Conservation (phyloP, 2,113 vertebrate species). For the Ascaphus truei region DNA sequence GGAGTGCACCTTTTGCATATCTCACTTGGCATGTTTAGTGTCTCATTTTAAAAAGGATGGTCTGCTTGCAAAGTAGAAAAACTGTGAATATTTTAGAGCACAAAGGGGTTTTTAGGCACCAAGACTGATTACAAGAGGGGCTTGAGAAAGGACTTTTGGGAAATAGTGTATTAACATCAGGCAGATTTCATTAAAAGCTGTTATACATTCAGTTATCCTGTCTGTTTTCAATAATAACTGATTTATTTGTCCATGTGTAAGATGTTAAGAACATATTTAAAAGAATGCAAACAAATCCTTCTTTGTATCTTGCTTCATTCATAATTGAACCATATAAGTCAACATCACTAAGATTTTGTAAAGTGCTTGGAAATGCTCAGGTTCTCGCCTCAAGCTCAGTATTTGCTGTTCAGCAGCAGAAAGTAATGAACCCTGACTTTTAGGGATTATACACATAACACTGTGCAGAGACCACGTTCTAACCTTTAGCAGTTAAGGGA, state of each 20-base stretch:
- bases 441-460: too few species aligned
- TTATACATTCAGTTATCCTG: not conserved
- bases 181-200: not conserved
- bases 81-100: not conserved
- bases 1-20: not conserved
- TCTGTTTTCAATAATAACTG: not conserved
- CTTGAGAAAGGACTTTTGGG: not conserved
- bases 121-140: not conserved
- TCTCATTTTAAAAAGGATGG: conserved; percentile 4
- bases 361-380: too few species aligned
- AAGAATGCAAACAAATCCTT: not conserved
- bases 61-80: not conserved
- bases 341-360: too few species aligned
- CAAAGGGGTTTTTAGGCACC: not conserved
- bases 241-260: not conserved
- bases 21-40: not conserved
- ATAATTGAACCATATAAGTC: not conserved
- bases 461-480: too few species aligned
- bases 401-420: too few species aligned
- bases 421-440: too few species aligned
- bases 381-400: too few species aligned
- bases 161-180: not conserved
- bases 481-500: too few species aligned
- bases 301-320: not conserved
- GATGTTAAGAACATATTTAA: conserved; percentile 6